phyloP scores from a whole-genome alignment of 2,797 vertebrate genomes.

The Podarcis lilfordi region DNA sequence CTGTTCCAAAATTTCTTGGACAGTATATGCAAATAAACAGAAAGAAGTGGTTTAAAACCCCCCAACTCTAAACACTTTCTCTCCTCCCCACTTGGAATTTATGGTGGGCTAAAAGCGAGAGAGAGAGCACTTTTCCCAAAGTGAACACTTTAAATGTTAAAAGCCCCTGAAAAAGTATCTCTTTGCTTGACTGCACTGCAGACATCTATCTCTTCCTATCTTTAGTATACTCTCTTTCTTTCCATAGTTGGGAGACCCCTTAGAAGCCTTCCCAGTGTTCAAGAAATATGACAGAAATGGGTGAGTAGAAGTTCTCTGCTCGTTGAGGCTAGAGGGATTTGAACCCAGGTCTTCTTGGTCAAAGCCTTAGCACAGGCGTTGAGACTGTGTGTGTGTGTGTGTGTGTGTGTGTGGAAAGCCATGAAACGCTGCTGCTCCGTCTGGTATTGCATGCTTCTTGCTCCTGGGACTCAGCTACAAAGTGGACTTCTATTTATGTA shows the following conservation, averaged over 20 bases:
- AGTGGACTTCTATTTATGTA: too few relatives aligned
- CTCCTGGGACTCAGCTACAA: not conserved
- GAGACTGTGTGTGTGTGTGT: too few relatives aligned
- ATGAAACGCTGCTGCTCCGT: not conserved
- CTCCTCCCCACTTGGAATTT: not conserved
- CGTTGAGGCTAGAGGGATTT: not conserved
- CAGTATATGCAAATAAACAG: too few relatives aligned
- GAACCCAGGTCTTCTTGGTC: not conserved
- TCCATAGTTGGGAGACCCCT: conserved; percentile 88
- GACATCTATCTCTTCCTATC: not conserved
- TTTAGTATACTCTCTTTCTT: conserved; percentile 25
- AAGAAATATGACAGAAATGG: conserved; percentile 95
- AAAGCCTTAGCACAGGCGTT: not conserved
- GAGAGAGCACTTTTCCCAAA: not conserved
- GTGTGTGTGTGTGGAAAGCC: too few relatives aligned
- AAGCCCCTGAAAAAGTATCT: not conserved
- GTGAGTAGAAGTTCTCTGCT: conserved; percentile 74
- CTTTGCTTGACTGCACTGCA: not conserved
- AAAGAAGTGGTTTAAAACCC: too few relatives aligned
- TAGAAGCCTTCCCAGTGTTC: conserved; percentile 92
- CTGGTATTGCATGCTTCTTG: too few relatives aligned
- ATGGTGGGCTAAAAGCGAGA: not conserved
- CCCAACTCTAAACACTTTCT: not conserved
- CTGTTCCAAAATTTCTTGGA: too few relatives aligned
- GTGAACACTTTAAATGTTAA: not conserved